Base-by-base conservation (phyloP, 2,113 vertebrate species). In the Calidris pugnax region DNA sequence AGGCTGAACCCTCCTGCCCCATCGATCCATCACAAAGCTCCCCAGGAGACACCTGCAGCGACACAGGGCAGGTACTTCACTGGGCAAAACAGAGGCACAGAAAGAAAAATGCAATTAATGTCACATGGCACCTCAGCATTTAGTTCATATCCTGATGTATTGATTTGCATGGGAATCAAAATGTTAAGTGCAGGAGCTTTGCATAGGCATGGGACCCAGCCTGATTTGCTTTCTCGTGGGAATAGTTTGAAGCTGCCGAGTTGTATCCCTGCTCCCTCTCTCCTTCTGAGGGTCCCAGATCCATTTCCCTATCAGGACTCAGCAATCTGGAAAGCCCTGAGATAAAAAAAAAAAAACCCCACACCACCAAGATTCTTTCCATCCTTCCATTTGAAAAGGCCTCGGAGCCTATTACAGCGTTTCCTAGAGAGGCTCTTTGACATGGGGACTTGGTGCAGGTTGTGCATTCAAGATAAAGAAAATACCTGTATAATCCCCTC, bases 401-500 rank as follows among this genome's bases (percentile, higher is more conserved):
- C 56, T 83, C 15, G 9, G 5, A 80, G 63, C 76, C 8, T 8
- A 82, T 76, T 60, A 33, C 19, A 1, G 81, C 7, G 12, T 69
- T 92, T 97, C 94, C 96, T 90, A 81, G 90, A 94, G 95, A 95
- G 89, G 68, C 87, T 95, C 90, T 95, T 97, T 95, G 96, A 91
- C 87, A 22, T 10, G 77, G 93, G 82, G 86, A 91, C 93, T 60
- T 4, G 79, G 41, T 82, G 97, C 92, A 63, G 92, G 94, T 90
- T 64, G 89, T 72, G 85, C 90, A 71, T 94, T 82, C 21, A 16
- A 97, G 97, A 97, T 97, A 97, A 97, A 92, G 96, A 89, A 87
- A 95, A 96, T 96, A 97, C 96, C 96, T 97, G 97, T 93, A 82
- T 66, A 89, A 96, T 92, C 74, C 93, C 97, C 96, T 96, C 90